Base-by-base conservation (phyloP, 2,113 vertebrate species). In the Ellobius talpinus region DNA sequence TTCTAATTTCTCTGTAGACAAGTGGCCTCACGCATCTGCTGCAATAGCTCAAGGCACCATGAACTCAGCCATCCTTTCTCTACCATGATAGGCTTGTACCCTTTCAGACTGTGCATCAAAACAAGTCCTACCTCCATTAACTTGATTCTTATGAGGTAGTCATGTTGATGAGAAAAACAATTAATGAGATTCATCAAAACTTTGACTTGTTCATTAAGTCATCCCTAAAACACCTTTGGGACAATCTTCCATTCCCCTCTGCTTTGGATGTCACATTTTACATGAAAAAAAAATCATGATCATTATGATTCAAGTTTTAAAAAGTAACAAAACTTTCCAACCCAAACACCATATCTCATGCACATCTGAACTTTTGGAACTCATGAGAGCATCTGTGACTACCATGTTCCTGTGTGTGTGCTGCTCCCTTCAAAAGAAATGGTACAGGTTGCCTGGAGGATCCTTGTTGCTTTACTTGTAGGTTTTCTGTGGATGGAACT, bases 261-360 rank as follows among this genome's bases (percentile, higher is more conserved):
- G 73, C 23, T 52, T 36, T 21, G 7, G 7, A 23, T 63, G 50
- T 31, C n/a, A 7, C 23, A 87, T 65, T 79, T 84, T 33, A 12
- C 50, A 84, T 85, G 23, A 58, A 81, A 78, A 50, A 47, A 73
- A 77, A 93, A 70, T 66, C 29, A 33, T 31, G 85, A 70, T 79
- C 17, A 19, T 90, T 11, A 26, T 76, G 16, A 92, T 33, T 52
- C 72, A 31, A 31, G 50, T 78, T 70, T 82, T 47, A 42, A 94
- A 79, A 73, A 91, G 63, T 87, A 87, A 91, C 45, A 73, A 91
- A 77, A 31, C n/a, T 65, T 94, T 84, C 78, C 36, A 55, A 87
- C n/a, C 26, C 63, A n/a, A 87, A 9, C 31, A 26, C 16, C 42
- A 23, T 55, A 3, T 88, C 55, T 63, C 36, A 33, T 33, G 31